Conservation (phyloP, 2,113 vertebrate species). For the Chlorodrepanis virens region DNA sequence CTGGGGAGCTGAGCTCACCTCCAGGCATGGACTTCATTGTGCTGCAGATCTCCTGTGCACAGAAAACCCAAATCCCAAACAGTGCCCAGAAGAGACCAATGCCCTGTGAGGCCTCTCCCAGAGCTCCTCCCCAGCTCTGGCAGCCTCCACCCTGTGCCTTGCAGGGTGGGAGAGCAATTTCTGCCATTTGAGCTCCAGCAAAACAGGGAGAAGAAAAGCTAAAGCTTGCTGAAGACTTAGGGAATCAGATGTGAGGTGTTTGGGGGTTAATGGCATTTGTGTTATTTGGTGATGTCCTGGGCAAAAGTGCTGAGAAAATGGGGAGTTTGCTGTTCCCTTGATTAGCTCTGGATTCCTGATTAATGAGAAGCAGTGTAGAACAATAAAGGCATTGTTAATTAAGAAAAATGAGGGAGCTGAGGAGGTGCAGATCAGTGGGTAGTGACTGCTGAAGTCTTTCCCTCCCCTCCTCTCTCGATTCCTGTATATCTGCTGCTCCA, state of each 20-base stretch:
- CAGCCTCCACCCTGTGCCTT: not conserved
- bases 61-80: not conserved
- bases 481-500: not conserved
- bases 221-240: not conserved
- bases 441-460: not conserved
- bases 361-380: not conserved
- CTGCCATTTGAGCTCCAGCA: not conserved
- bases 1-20: not conserved
- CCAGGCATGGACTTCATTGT: not conserved
- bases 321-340: not conserved
- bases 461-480: not conserved
- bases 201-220: not conserved
- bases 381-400: not conserved
- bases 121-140: not conserved
- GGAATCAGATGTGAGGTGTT: not conserved
- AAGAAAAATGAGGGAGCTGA: not conserved
- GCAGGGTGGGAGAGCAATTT: not conserved
- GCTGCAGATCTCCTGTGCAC: not conserved
- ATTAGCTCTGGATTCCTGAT: not conserved
- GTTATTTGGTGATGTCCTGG: not conserved
- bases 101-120: not conserved
- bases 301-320: not conserved
- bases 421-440: not conserved
- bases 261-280: not conserved
- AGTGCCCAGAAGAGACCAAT: rapidly evolving